Evolutionary conservation across 2,797 vertebrate species (phyloP).

Genomic region (Enteromius unitaeniatus): DNA sequence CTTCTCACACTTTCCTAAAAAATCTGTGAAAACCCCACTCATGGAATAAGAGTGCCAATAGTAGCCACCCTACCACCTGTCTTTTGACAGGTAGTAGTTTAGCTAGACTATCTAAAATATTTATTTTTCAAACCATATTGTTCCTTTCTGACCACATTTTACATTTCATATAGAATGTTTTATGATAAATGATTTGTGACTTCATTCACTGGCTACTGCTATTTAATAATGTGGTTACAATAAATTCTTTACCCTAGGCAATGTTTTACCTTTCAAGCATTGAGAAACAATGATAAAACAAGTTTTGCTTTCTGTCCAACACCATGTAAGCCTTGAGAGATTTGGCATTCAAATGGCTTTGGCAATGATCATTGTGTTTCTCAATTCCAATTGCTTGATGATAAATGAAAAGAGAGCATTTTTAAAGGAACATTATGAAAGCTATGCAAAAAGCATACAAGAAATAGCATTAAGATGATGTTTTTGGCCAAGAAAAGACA

Average conservation of each 20-base stretch:
- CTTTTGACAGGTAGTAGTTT: constrained; percentile 24
- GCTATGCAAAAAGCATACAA: constrained; percentile 15
- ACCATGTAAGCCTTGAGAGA: constrained; percentile 37
- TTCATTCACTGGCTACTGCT: constrained; percentile 36
- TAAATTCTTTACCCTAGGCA: neutral
- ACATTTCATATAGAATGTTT: neutral
- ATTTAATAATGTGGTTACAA: constrained; percentile 24
- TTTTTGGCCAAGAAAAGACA: constrained; percentile 36
- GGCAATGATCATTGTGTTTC: constrained; percentile 24
- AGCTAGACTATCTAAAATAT: neutral
- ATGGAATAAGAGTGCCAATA: neutral
- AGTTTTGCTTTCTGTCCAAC: constrained; percentile 34
- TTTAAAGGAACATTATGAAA: constrained; percentile 23
- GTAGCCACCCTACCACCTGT: constrained; percentile 7
- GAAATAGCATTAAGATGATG: constrained; percentile 6
- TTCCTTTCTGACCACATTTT: neutral
- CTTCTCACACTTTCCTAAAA: constrained; percentile 71
- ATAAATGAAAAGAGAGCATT: constrained; percentile 41
- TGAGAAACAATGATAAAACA: constrained; percentile 41
- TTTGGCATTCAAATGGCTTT: constrained; percentile 39
- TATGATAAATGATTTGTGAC: constrained; percentile 28
- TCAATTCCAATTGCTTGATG: constrained; percentile 29
- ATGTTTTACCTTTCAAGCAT: constrained; percentile 27
- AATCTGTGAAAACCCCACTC: constrained; percentile 55
- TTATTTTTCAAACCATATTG: neutral